Conservation (phyloP, 2,797 vertebrate genomes). For the Petrocephalus schoutedeni region DNA sequence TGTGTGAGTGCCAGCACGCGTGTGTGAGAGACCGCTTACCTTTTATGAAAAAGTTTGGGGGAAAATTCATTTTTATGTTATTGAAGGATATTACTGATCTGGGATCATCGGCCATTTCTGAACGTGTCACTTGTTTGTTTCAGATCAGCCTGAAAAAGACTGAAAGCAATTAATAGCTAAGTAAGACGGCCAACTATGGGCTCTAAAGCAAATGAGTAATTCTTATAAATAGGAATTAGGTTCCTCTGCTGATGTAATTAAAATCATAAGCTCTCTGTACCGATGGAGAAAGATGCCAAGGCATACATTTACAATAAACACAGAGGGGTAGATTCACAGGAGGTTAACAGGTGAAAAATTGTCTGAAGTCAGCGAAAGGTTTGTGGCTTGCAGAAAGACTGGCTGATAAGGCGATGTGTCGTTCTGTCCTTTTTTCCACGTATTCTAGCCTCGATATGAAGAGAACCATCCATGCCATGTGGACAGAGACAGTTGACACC, state of each 20-base stretch:
- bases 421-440: neutral
- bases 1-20: neutral
- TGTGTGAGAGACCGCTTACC: neutral
- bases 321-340: slow-evolving; percentile 20
- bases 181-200: neutral
- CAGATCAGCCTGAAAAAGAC: neutral
- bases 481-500: neutral
- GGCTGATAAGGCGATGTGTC: neutral
- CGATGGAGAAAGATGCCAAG: neutral
- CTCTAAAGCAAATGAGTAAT: neutral
- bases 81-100: slow-evolving; percentile 7
- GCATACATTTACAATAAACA: slow-evolving; percentile 8
- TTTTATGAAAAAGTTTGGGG: slow-evolving; percentile 1
- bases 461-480: neutral
- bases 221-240: neutral
- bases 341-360: neutral
- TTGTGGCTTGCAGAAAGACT: neutral
- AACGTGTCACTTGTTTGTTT: neutral
- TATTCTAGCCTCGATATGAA: neutral
- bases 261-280: neutral
- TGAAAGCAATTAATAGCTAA: neutral
- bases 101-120: neutral
- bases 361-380: neutral
- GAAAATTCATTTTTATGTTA: neutral
- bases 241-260: neutral